Percentiles rank a stretch among this genome's conserved stretches.
These are phyloP conservation scores for Zaprionus davidi DNA, from an alignment of 1,140 invertebrate species.

Conservation along the genomic window DNA sequence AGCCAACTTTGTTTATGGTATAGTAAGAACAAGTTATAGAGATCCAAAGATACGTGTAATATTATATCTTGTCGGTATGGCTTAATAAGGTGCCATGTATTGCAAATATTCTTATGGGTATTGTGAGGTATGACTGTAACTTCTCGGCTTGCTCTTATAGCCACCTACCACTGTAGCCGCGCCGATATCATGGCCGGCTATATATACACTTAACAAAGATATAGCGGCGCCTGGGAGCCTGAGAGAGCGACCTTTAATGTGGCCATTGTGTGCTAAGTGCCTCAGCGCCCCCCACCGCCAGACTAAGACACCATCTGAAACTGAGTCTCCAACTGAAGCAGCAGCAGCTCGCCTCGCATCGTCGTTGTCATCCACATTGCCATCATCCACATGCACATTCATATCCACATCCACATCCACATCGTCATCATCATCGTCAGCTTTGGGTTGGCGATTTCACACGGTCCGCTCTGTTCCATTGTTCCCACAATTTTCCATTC, in stretches of 20 bases:
- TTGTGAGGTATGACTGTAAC: no score
- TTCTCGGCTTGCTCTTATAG: neutral
- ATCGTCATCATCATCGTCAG: constrained; percentile 30
- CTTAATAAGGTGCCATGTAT: neutral
- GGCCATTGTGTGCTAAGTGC: constrained; percentile 81
- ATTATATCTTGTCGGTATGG: no score
- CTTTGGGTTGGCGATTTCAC: constrained; percentile 68
- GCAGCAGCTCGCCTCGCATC: constrained; percentile 10
- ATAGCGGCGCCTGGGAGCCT: constrained; percentile 51
- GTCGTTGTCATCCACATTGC: constrained; percentile 23
- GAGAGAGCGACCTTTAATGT: constrained; percentile 70
- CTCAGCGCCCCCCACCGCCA: neutral
- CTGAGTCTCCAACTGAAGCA: constrained; percentile 37
- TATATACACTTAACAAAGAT: constrained; percentile 13
- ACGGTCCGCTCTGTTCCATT: constrained; percentile 66
- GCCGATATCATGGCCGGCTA: constrained; percentile 3
- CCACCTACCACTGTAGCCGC: neutral
- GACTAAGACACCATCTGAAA: constrained; percentile 41
- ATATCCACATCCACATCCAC: constrained; percentile 19
- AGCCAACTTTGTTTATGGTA: no score
- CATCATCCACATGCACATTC: constrained; percentile 16
- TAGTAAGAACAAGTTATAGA: no score
- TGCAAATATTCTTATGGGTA: neutral
- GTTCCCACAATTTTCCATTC: constrained; percentile 83
- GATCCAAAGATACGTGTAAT: no score